Conservation (phyloP, 1,140 invertebrate species). For the Drosophila tsacasi region DNA sequence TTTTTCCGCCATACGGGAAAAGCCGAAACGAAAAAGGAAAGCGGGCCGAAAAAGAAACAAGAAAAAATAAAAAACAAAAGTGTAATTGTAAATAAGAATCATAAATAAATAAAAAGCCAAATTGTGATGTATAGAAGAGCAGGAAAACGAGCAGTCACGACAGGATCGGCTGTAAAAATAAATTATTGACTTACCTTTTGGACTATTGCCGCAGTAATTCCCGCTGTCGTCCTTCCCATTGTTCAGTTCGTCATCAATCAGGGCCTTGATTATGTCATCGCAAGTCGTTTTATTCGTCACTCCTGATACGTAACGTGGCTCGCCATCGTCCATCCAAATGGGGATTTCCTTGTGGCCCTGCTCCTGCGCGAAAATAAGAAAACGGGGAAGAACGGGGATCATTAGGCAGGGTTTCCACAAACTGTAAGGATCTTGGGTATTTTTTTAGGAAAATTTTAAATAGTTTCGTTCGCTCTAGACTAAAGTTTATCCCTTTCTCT, state of each 20-base stretch:
- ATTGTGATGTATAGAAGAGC: slow-evolving; percentile 18
- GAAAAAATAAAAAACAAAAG: slow-evolving; percentile 34
- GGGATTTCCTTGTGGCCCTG: slow-evolving; percentile 81
- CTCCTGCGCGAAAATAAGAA: slow-evolving; percentile 39
- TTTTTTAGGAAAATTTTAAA: background rate
- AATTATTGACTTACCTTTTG: slow-evolving; percentile 59
- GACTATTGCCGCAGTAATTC: slow-evolving; percentile 50
- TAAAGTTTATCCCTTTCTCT: background rate
- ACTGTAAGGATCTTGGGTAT: background rate
- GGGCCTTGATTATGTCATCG: slow-evolving; percentile 85
- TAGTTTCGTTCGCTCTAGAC: background rate
- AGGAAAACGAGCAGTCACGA: slow-evolving; percentile 39
- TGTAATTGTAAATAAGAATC: slow-evolving; percentile 61
- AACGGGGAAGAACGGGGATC: background rate
- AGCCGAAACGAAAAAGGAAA: slow-evolving; percentile 29
- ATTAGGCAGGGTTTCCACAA: background rate
- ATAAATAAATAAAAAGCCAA: slow-evolving; percentile 59
- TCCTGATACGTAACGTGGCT: slow-evolving; percentile 82
- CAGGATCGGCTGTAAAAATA: slow-evolving; percentile 17
- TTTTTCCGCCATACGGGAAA: slow-evolving; percentile 40
- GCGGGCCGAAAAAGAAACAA: slow-evolving; percentile 20
- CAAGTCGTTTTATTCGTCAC: slow-evolving; percentile 83
- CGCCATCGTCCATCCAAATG: slow-evolving; percentile 78
- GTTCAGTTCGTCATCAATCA: slow-evolving; percentile 80
- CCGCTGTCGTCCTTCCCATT: slow-evolving; percentile 29